These are phyloP conservation scores for Dascillus cervinus DNA, from an alignment of 2,888 invertebrate species.

Conservation along the genomic window DNA sequence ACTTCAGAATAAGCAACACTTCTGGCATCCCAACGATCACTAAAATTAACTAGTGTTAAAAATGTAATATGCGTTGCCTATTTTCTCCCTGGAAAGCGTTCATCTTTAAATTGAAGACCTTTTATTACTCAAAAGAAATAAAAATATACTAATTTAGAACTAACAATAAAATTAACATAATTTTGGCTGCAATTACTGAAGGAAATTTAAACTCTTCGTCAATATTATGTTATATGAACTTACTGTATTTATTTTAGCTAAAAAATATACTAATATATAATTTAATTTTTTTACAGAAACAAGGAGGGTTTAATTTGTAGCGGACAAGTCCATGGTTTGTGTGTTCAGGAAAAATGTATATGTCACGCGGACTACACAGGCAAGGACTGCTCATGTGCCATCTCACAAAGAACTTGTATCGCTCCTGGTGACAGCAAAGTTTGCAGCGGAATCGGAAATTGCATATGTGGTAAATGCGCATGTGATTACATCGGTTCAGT, in stretches of 20 bases:
- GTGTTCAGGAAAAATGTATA: conserved; percentile 66
- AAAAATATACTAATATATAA: not conserved
- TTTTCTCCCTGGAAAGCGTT: too few relatives aligned
- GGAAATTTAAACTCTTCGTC: too few relatives aligned
- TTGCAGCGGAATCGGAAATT: conserved; percentile 69
- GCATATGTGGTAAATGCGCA: conserved; percentile 57
- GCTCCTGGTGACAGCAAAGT: conserved; percentile 46
- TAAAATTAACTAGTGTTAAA: too few relatives aligned
- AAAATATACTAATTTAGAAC: too few relatives aligned
- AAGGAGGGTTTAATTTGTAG: conserved; percentile 50
- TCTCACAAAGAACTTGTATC: conserved; percentile 44
- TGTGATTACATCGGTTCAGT: conserved; percentile 25
- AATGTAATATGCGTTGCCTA: too few relatives aligned
- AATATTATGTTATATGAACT: conserved; percentile 6
- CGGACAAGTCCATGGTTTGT: conserved; percentile 53
- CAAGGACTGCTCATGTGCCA: conserved; percentile 51
- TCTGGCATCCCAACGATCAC: too few relatives aligned
- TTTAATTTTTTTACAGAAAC: conserved; percentile 23
- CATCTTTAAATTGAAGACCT: too few relatives aligned
- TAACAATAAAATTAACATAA: too few relatives aligned
- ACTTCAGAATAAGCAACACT: too few relatives aligned
- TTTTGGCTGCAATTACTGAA: too few relatives aligned
- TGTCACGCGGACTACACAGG: conserved; percentile 56
- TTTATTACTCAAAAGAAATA: too few relatives aligned
- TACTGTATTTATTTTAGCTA: too few relatives aligned